A percentile compares a stretch with the other conserved stretches of the same genome.
These are phyloP conservation scores for Psilanteris sp. DNA, from an alignment of 1,140 invertebrate genomes.

Conservation along the genomic window DNA sequence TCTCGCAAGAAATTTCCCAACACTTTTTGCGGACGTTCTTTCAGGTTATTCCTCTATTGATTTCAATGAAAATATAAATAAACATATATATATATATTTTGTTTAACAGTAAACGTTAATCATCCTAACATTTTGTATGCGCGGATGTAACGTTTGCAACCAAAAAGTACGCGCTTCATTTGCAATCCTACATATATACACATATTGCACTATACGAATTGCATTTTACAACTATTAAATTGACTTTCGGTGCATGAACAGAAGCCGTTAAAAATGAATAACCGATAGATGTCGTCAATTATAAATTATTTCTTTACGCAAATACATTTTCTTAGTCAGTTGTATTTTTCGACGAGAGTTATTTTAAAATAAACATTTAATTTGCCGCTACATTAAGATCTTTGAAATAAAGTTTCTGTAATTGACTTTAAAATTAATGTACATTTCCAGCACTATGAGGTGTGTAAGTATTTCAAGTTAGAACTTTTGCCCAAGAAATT, in stretches of 20 bases:
- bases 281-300: too few relatives aligned
- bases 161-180: too few relatives aligned
- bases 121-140: constrained; percentile 1
- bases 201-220: too few relatives aligned
- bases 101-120: too few relatives aligned
- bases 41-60: constrained; percentile 35
- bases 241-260: too few relatives aligned
- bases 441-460: constrained; percentile 11
- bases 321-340: too few relatives aligned
- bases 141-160: too few relatives aligned
- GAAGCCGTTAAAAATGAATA: too few relatives aligned
- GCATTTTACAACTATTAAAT: neutral
- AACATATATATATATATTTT: constrained; percentile 8
- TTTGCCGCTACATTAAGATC: constrained; percentile 7
- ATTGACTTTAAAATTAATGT: constrained; percentile 46
- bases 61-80: constrained; percentile 36
- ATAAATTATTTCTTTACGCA: too few relatives aligned
- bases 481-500: constrained; percentile 42
- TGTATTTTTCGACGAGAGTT: too few relatives aligned
- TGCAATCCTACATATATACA: too few relatives aligned
- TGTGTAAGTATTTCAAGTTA: constrained; percentile 7
- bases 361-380: constrained; percentile 16
- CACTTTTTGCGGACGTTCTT: constrained; percentile 33
- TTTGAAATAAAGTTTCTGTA: constrained; percentile 20
- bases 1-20: constrained; percentile 45